Conservation (phyloP, 2,113 vertebrate species). For the Xerus inauris region DNA sequence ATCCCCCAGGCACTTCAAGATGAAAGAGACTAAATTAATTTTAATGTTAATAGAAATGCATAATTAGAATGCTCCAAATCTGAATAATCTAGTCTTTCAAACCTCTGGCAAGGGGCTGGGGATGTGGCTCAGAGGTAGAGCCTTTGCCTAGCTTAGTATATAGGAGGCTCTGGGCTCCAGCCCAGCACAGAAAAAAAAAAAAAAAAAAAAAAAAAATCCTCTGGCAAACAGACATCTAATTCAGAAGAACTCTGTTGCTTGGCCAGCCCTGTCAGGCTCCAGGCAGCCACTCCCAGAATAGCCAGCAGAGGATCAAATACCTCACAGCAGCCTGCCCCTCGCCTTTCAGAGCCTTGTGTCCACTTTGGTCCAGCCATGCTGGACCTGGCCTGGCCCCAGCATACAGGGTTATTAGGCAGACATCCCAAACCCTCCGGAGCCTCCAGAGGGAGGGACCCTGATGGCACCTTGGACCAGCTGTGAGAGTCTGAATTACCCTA, state of each 20-base stretch:
- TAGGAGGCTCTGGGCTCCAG: not conserved
- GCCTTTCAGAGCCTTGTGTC: not conserved
- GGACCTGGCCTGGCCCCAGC: not conserved
- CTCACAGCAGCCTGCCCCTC: not conserved
- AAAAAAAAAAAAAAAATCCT: not conserved
- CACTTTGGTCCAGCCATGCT: not conserved
- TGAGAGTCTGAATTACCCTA: not conserved
- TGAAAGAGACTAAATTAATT: slow-evolving; percentile 71
- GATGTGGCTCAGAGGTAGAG: not conserved
- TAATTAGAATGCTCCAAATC: slow-evolving; percentile 75
- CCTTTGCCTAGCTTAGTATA: not conserved
- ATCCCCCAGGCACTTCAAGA: slow-evolving; percentile 71
- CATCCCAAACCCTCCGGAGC: not conserved
- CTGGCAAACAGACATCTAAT: slow-evolving; percentile 19
- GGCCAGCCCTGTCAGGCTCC: not conserved
- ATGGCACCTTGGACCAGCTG: not conserved
- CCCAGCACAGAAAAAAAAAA: too few species aligned
- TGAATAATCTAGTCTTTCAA: slow-evolving; percentile 65
- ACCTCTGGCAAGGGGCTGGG: slow-evolving; percentile 18
- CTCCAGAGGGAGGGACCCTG: not conserved
- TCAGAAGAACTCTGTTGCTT: not conserved
- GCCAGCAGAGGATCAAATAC: not conserved
- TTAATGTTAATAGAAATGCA: slow-evolving; percentile 70
- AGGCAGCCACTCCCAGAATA: slow-evolving; percentile 23
- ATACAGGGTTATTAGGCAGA: not conserved